These are phyloP conservation scores for Cheracebus regulus DNA, from an alignment of 2,797 vertebrate genomes.

Conservation along the genomic window DNA sequence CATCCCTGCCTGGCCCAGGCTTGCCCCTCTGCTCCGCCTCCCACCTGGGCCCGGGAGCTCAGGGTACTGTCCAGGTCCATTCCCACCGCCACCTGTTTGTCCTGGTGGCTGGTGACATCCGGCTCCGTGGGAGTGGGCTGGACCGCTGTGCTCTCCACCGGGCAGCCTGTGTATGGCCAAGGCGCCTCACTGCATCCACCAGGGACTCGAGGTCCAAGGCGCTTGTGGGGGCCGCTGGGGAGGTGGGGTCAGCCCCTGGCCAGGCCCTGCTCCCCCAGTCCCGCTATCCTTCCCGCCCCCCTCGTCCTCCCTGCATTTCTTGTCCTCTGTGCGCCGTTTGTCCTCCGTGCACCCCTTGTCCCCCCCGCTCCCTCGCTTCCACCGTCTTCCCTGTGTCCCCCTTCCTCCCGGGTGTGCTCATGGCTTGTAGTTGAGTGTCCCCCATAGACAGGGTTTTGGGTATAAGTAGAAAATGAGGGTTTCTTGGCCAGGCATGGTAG, in stretches of 20 bases:
- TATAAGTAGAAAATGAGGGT: too few species aligned
- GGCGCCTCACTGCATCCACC: not conserved
- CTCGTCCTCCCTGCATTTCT: too few species aligned
- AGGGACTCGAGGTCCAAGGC: not conserved
- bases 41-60: not conserved
- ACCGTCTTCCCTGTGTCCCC: too few species aligned
- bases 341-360: too few species aligned
- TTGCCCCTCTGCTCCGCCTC: not conserved
- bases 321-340: fast-evolving
- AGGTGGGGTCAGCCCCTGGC: not conserved
- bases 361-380: too few species aligned
- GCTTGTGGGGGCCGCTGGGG: not conserved
- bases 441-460: too few species aligned
- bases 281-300: fast-evolving
- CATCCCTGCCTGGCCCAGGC: not conserved
- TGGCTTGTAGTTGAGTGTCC: too few species aligned
- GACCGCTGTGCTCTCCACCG: not conserved
- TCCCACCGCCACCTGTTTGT: not conserved
- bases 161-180: too few species aligned
- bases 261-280: not conserved
- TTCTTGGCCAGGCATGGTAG: too few species aligned
- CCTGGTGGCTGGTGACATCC: not conserved
- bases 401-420: too few species aligned
- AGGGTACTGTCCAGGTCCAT: not conserved
- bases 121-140: not conserved